Evolutionary conservation across 1,140 invertebrate genomes (phyloP), one percentile per base, ranked within the genome.

Genomic region (Gerris buenoi): DNA sequence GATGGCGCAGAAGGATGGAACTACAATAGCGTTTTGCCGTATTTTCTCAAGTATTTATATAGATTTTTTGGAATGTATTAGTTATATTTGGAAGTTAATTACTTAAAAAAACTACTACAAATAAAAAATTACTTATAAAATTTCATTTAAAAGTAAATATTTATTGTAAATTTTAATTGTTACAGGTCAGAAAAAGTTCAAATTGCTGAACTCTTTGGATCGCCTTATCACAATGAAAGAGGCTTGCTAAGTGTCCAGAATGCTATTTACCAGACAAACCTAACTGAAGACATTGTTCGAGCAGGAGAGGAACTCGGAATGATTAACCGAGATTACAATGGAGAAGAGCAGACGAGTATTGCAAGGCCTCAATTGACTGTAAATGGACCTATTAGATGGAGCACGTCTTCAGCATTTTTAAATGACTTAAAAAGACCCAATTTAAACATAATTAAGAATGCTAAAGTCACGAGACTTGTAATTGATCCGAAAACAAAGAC

Each of bases 251-350:
- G 90, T 0, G 88, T 93, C 0, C 88, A 91, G 77, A 89, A 91
- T 72, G 85, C 89, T 0, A 89, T 89, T 0, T 90, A 88, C 89
- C 82, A 84, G 64, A 89, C 89, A 0, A 89, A 89, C 0, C 71
- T 93, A 26, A 88, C 88, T 0, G 81, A 86, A 0, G 85, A 89
- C 0, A 92, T 93, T 72, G 86, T 95, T 22, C 86, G 94, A 77
- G 89, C 92, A 0, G 93, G 91, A 0, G 80, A 83, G 15, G 89
- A 95, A 77, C 81, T 93, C 33, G 93, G 93, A 15, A 95, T 95
- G 73, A 85, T 87, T 68, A 91, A 86, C 73, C 82, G 89, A 62
- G 91, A 95, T 73, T 90, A 94, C 13, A 94, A 93, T 79, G 88
- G 92, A 28, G 86, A 86, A 66, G 76, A 82, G 1, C 89, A 92